A percentile compares a stretch with the other conserved stretches of the same genome.
Conservation (phyloP, 2,888 invertebrate species). For the Sthenelais limicola region DNA sequence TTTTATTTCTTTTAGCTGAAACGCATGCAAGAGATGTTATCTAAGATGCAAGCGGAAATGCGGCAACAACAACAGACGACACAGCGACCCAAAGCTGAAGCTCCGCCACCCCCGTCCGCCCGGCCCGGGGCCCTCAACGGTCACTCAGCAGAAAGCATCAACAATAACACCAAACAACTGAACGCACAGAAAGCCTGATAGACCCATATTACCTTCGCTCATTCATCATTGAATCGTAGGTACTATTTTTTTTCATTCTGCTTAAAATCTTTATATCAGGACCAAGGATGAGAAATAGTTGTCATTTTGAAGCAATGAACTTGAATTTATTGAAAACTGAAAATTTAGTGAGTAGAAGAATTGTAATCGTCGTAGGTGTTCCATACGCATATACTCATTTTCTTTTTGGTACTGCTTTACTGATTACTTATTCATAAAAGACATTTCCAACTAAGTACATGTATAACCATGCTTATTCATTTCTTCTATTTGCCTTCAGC, state of each 20-base stretch:
- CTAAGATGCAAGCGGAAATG: slow-evolving; percentile 97
- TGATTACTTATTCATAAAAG: too few relatives aligned
- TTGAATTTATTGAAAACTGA: too few relatives aligned
- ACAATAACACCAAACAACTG: slow-evolving; percentile 19
- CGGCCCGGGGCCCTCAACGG: slow-evolving; percentile 12
- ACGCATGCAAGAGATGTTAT: slow-evolving; percentile 97
- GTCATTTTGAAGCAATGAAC: too few relatives aligned
- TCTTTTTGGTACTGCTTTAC: too few relatives aligned
- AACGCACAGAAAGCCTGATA: slow-evolving; percentile 29
- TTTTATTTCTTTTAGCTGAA: slow-evolving; percentile 79
- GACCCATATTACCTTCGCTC: not conserved
- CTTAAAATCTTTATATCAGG: too few relatives aligned
- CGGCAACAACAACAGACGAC: slow-evolving; percentile 85
- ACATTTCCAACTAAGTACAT: too few relatives aligned
- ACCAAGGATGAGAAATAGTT: too few relatives aligned
- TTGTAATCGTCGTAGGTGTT: too few relatives aligned
- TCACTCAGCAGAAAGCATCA: slow-evolving; percentile 1
- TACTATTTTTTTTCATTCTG: not conserved
- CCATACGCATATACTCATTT: too few relatives aligned
- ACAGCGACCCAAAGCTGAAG: slow-evolving; percentile 10
- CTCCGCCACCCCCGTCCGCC: slow-evolving; percentile 12
- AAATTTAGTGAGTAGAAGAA: too few relatives aligned
- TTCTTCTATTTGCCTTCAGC: too few relatives aligned
- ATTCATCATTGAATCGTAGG: not conserved
- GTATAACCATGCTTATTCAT: too few relatives aligned